Conservation (phyloP, 53 echinoderm and acorn worm species). For the Mesocentrotus franciscanus region DNA sequence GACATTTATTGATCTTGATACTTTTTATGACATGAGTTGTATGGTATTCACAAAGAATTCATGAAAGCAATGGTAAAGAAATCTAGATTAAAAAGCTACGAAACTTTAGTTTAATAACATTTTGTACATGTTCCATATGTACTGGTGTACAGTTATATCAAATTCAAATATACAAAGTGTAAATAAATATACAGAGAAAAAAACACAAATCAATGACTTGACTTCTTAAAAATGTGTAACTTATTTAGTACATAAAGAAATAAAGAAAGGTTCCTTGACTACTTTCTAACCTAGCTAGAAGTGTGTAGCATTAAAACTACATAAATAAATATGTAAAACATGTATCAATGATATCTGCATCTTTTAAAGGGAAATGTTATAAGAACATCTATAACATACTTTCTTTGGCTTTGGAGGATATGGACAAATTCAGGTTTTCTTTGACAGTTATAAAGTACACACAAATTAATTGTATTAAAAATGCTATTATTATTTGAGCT, state of each 20-base stretch:
- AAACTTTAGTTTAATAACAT: not conserved
- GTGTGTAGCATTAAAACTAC: not conserved
- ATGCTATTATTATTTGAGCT: not conserved
- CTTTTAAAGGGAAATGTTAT: not conserved
- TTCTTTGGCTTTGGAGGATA: not conserved
- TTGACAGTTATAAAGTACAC: not conserved
- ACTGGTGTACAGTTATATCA: conserved; percentile 16
- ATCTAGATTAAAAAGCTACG: not conserved
- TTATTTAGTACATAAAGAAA: not conserved
- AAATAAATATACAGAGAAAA: conserved; percentile 38
- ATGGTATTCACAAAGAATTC: not conserved
- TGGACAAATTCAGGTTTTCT: not conserved
- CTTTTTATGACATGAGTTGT: conserved; percentile 19
- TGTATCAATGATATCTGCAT: not conserved
- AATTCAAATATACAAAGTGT: conserved; percentile 28
- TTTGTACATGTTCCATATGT: not conserved
- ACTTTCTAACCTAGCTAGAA: not conserved
- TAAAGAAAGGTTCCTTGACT: not conserved
- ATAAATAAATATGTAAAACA: not conserved
- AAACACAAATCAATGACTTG: not conserved
- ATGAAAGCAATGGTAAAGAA: not conserved
- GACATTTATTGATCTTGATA: conserved; percentile 13
- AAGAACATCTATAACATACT: not conserved
- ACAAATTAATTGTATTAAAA: not conserved
- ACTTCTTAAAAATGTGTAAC: not conserved